A percentile compares a stretch with the other conserved stretches of the same genome.
These are phyloP conservation scores for Paramisgurnus dabryanus DNA, from an alignment of 2,113 vertebrate species.

Conservation along the genomic window DNA sequence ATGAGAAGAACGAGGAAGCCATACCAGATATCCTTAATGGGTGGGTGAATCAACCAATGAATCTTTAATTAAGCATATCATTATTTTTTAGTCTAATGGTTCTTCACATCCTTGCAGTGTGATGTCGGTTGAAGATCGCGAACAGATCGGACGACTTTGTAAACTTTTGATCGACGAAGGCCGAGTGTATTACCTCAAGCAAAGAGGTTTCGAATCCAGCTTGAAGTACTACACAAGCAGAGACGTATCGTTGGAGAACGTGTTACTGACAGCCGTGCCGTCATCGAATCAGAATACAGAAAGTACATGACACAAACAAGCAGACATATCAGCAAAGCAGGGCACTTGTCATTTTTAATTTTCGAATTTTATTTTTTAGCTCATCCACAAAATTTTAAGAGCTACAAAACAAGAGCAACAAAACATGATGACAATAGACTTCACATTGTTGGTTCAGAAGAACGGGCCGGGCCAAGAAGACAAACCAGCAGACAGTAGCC, in stretches of 20 bases:
- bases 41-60: conserved; percentile 60
- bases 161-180: conserved; percentile 89
- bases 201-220: conserved; percentile 74
- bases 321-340: not conserved
- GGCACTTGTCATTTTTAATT: conserved; percentile 22
- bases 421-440: conserved; percentile 14
- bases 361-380: not conserved
- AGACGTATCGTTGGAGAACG: conserved; percentile 88
- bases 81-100: not conserved
- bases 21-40: conserved; percentile 64
- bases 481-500: conserved; percentile 23
- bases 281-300: not conserved
- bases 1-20: conserved; percentile 61
- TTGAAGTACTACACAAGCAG: conserved; percentile 78
- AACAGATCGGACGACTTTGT: conserved; percentile 83
- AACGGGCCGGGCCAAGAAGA: not conserved
- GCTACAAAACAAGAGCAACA: conserved; percentile 1
- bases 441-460: not conserved
- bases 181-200: conserved; percentile 80
- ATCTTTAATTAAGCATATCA: not conserved
- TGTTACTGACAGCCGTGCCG: conserved; percentile 86
- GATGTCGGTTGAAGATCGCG: conserved; percentile 78
- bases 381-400: not conserved
- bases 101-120: conserved; percentile 68
- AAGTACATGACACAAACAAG: not conserved